These are phyloP conservation scores for Camptogramma bilineatum DNA, from an alignment of 2,888 invertebrate genomes.

Conservation along the genomic window DNA sequence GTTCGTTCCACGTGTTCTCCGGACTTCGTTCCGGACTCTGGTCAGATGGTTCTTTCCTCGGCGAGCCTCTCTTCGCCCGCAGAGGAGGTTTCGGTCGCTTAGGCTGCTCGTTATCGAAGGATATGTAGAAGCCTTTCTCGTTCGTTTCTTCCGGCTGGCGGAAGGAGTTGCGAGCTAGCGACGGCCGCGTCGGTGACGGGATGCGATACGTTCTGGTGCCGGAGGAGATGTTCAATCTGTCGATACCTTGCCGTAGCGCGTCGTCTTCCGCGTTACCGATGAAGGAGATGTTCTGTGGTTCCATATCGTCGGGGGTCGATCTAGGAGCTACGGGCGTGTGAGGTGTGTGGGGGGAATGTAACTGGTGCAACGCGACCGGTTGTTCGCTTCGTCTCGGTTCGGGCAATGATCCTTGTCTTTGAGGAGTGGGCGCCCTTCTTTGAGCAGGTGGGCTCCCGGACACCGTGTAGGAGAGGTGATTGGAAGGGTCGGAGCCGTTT, in stretches of 20 bases:
- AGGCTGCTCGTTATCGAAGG: conserved; percentile 95
- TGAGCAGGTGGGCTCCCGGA: conserved; percentile 62
- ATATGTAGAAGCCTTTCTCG: conserved; percentile 96
- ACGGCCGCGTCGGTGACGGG: conserved; percentile 93
- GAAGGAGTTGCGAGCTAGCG: conserved; percentile 89
- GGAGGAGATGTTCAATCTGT: conserved; percentile 93
- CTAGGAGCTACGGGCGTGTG: conserved; percentile 83
- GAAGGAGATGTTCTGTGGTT: conserved; percentile 96
- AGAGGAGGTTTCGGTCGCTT: conserved; percentile 95
- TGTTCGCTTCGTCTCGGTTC: conserved; percentile 51
- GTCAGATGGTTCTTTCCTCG: conserved; percentile 88
- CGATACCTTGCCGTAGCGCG: conserved; percentile 87
- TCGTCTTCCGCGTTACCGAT: conserved; percentile 90
- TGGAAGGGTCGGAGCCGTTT: conserved; percentile 87
- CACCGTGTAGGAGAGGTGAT: conserved; percentile 85
- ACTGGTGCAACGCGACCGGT: conserved; percentile 81
- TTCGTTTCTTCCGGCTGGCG: conserved; percentile 83
- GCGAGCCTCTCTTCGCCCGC: conserved; percentile 90
- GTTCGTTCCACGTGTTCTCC: conserved; percentile 62
- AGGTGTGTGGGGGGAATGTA: conserved; percentile 83
- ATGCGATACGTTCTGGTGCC: conserved; percentile 95
- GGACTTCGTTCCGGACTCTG: conserved; percentile 69
- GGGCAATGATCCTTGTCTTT: conserved; percentile 83
- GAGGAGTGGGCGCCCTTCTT: conserved; percentile 76
- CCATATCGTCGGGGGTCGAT: conserved; percentile 94